phyloP scores from a whole-genome alignment of 2,797 vertebrate species.

The Dallia pectoralis region DNA sequence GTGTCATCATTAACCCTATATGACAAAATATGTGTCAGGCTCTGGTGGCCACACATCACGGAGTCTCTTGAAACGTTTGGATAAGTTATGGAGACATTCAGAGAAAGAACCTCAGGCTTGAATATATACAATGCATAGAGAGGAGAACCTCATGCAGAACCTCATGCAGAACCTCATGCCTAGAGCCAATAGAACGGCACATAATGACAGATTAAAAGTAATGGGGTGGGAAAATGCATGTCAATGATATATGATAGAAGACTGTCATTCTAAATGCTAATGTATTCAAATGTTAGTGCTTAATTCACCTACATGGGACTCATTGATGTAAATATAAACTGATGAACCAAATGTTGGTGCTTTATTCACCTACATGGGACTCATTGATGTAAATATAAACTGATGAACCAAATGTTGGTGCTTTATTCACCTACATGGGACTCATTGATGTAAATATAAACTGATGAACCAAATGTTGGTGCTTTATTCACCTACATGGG shows the following conservation, averaged over 20 bases:
- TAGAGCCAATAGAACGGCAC: conserved; percentile 32
- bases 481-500: neutral
- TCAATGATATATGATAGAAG: conserved; percentile 34
- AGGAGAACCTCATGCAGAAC: conserved; percentile 63
- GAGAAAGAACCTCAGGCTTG: conserved; percentile 79
- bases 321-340: too few relatives aligned
- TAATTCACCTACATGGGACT: neutral
- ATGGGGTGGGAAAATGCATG: conserved; percentile 35
- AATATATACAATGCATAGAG: conserved; percentile 80
- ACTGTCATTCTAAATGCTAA: conserved; percentile 36
- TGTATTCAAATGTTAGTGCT: neutral
- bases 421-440: neutral
- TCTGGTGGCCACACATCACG: conserved; percentile 29
- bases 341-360: neutral
- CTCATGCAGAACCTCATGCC: conserved; percentile 58
- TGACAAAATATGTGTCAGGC: conserved; percentile 26
- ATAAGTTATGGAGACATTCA: conserved; percentile 76
- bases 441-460: too few relatives aligned
- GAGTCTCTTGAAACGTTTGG: conserved; percentile 53
- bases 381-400: too few relatives aligned
- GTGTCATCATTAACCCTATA: conserved; percentile 16
- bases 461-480: neutral
- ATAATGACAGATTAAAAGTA: conserved; percentile 47
- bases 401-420: neutral
- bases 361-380: neutral